Evolutionary conservation across 2,888 invertebrate species (phyloP), one percentile per base, ranked within the genome.

Genomic region (Chloroclystis v-ata): DNA sequence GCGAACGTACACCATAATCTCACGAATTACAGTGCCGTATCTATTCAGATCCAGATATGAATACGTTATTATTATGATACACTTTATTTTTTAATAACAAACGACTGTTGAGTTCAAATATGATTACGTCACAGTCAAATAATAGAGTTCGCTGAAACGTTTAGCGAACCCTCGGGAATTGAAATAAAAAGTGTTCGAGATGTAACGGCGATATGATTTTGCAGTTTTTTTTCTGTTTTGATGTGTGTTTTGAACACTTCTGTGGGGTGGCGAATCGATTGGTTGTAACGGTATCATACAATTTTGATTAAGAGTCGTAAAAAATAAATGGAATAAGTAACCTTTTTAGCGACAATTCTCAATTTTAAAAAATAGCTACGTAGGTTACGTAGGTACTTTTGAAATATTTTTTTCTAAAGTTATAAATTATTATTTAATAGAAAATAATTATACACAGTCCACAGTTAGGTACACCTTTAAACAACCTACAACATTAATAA

Each of bases 161-260:
- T 87, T 86, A 87, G 80, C 78, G 79, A 78, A 84, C 86, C 86
- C 86, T 84, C 81, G 72, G 75, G 83, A 82, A 83, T 82, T 81
- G 82, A 82, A 84, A 84, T 85, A 86, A 86, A 84, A 84, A 80
- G 67, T 70, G 82, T 83, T 80, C 77, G 83, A 85, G 85, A 84
- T 85, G 83, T 83, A 84, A 81, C 83, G 78, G 81, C 83, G 77
- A 82, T 86, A 85, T 86, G 86, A 86, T 84, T 84, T 84, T 79
- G 86, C 85, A 84, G 73, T 83, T 86, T 66, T 35, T 70, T 72
- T 66, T 64, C 67, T 69, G 66, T 75, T 72, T 77, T 67, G 63
- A 65, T 71, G 72, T 72, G 67, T 78, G 79, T 77, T 83, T 82
- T 78, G 68, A 78, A 76, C 78, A 76, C 67, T 74, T 73, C 64